phyloP scores from a whole-genome alignment of 2,113 vertebrate genomes.

The Galeopterus variegatus region DNA sequence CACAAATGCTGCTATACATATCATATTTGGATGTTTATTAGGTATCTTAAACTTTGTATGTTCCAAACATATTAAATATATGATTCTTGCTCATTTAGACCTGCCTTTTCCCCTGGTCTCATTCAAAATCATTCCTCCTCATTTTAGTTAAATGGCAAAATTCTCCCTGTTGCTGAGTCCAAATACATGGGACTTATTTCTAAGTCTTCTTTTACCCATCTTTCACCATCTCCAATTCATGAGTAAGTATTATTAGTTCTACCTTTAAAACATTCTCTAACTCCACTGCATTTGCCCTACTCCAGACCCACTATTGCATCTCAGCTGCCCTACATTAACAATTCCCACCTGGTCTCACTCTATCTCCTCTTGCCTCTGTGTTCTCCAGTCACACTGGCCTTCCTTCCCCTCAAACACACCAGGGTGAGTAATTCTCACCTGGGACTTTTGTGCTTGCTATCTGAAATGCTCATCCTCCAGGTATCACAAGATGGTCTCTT shows the following conservation, averaged over 20 bases:
- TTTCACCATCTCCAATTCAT: not conserved
- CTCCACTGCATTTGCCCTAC: not conserved
- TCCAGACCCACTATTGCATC: not conserved
- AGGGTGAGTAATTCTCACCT: not conserved
- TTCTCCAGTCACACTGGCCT: not conserved
- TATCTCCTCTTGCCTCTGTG: not conserved
- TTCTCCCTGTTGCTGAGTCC: not conserved
- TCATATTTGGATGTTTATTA: not conserved
- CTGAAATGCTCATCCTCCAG: not conserved
- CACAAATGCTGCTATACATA: not conserved
- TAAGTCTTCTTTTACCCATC: not conserved
- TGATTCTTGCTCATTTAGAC: not conserved
- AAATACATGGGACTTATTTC: not conserved
- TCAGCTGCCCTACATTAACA: not conserved
- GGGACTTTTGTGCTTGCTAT: not conserved
- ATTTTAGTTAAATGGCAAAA: not conserved
- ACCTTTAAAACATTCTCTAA: not conserved
- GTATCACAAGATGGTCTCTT: not conserved
- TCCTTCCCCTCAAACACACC: not conserved
- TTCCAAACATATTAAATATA: not conserved
- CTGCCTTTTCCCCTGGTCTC: not conserved
- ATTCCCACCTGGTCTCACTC: fast-evolving
- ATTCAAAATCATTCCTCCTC: not conserved
- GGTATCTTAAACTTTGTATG: not conserved
- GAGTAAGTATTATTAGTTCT: not conserved